phyloP scores from a whole-genome alignment of 2,888 invertebrate genomes.

The Drepana falcataria region DNA sequence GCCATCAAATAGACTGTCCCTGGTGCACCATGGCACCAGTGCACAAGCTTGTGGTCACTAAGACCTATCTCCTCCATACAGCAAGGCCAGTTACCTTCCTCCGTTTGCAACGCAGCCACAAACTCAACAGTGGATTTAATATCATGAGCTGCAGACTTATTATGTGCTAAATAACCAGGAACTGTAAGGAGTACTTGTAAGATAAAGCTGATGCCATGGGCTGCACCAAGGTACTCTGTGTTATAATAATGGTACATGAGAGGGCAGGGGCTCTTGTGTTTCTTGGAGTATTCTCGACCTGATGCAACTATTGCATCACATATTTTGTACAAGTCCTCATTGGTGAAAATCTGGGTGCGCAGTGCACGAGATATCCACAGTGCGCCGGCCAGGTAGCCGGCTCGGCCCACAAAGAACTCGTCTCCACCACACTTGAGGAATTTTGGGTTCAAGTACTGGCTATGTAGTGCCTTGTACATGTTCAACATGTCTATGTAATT shows the following conservation, averaged over 20 bases:
- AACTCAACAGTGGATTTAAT: slow-evolving; percentile 83
- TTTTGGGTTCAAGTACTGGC: slow-evolving; percentile 49
- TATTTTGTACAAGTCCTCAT: slow-evolving; percentile 78
- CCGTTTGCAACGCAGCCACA: slow-evolving; percentile 82
- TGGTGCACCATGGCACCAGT: slow-evolving; percentile 95
- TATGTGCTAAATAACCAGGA: slow-evolving; percentile 74
- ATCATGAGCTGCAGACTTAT: slow-evolving; percentile 74
- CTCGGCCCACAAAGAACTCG: slow-evolving; percentile 91
- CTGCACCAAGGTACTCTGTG: slow-evolving; percentile 86
- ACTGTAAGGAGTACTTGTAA: slow-evolving; percentile 75
- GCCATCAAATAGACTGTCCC: slow-evolving; percentile 90
- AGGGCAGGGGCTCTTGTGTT: slow-evolving; percentile 79
- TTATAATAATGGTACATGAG: slow-evolving; percentile 89
- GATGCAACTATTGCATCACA: slow-evolving; percentile 84
- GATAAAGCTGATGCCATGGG: slow-evolving; percentile 77
- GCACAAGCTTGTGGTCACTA: slow-evolving; percentile 84
- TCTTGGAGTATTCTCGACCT: slow-evolving; percentile 82
- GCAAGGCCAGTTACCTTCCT: slow-evolving; percentile 86
- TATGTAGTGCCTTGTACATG: slow-evolving; percentile 57
- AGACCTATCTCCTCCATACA: slow-evolving; percentile 83
- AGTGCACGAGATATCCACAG: slow-evolving; percentile 83
- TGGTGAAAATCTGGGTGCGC: slow-evolving; percentile 54
- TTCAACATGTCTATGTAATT: slow-evolving; percentile 45
- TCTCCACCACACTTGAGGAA: slow-evolving; percentile 85
- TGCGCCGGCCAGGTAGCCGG: slow-evolving; percentile 89